Percentiles rank a stretch among this genome's conserved stretches.
Evolutionary conservation across 2,797 vertebrate genomes (phyloP).

Genomic region (Melanotaenia trifasciata): DNA sequence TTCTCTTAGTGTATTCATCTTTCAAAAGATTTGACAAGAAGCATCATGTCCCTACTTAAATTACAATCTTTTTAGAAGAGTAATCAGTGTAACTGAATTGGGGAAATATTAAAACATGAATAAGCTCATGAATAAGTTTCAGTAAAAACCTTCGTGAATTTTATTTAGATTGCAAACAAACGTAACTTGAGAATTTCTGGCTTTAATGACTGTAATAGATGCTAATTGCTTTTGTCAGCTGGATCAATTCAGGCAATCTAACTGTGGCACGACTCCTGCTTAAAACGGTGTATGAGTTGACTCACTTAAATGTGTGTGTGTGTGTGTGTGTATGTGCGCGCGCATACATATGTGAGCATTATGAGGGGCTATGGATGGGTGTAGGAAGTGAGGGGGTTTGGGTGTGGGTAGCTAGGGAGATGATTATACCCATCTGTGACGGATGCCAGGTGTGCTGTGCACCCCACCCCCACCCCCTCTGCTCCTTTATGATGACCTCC

Average conservation of each 20-base stretch:
- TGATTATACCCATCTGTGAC: slow-evolving; percentile 86
- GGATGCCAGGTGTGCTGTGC: slow-evolving; percentile 82
- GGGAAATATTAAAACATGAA: background rate
- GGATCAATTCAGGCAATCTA: slow-evolving; percentile 53
- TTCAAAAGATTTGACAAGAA: too few species aligned
- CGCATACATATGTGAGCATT: background rate
- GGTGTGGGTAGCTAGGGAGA: slow-evolving; percentile 72
- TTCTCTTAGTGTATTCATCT: too few species aligned
- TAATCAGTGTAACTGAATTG: background rate
- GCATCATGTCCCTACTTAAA: too few species aligned
- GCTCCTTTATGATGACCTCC: slow-evolving; percentile 62
- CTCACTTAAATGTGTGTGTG: slow-evolving; percentile 31
- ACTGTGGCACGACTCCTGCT: slow-evolving; percentile 51
- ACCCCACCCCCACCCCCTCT: slow-evolving; percentile 38
- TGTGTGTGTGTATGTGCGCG: slow-evolving; percentile 43
- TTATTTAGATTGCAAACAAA: slow-evolving; percentile 39
- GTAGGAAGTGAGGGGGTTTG: slow-evolving; percentile 32
- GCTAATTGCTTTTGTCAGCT: slow-evolving; percentile 70
- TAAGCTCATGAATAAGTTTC: background rate
- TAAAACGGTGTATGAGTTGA: slow-evolving; percentile 39
- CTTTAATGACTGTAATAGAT: slow-evolving; percentile 57
- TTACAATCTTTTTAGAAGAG: too few species aligned
- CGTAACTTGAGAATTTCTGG: slow-evolving; percentile 30
- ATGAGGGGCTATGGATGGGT: slow-evolving; percentile 40
- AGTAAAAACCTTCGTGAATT: slow-evolving; percentile 12